Evolutionary conservation across 1,140 invertebrate genomes (phyloP).

Genomic region (Sitobion miscanthi): DNA sequence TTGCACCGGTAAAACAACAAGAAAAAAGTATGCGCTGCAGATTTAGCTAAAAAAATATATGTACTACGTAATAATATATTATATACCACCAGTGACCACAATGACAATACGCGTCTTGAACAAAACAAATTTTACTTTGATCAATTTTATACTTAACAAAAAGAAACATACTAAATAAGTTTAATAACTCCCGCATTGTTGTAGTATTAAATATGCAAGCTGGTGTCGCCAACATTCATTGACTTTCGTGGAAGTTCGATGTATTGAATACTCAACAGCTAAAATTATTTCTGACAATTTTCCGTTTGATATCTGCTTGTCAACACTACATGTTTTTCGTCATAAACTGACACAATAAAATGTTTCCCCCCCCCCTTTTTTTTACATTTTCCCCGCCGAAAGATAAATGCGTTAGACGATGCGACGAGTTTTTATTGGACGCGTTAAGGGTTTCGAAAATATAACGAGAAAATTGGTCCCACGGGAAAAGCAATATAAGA

Average conservation of each 20-base stretch:
- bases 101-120: neutral
- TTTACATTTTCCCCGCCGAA: too few species aligned
- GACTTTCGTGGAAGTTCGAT: neutral
- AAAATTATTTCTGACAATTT: neutral
- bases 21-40: neutral
- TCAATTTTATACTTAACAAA: neutral
- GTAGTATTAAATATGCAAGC: neutral
- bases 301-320: neutral
- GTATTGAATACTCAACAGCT: neutral
- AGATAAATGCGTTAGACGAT: constrained; percentile 29
- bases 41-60: neutral
- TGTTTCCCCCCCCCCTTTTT: neutral
- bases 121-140: neutral
- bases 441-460: constrained; percentile 32
- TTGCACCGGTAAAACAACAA: neutral
- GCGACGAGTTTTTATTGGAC: neutral
- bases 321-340: neutral
- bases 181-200: neutral
- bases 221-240: neutral
- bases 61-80: neutral
- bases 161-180: neutral
- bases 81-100: neutral
- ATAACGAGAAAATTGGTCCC: constrained; percentile 40
- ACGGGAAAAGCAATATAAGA: neutral
- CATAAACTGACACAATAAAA: neutral